Evolutionary conservation across 2,113 vertebrate species (phyloP), one percentile per base, ranked within the genome.

Genomic region (Anguilla rostrata): DNA sequence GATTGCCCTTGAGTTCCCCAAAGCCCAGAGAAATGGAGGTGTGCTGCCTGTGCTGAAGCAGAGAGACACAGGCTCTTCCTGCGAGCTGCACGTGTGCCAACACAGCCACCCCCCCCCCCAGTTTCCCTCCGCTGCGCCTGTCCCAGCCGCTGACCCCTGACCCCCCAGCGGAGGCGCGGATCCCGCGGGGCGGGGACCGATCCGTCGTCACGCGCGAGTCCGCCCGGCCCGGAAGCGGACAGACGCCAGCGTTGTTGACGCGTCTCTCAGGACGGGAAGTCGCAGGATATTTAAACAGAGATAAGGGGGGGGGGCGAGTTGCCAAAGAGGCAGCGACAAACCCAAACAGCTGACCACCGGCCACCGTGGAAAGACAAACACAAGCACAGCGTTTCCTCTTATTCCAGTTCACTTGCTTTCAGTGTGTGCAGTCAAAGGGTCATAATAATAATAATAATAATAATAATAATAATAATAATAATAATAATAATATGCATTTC

Each of bases 251-350:
- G 91, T 92, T 93, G 92, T 93, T 93, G 92, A 95, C 93, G 94
- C 90, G 92, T 93, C 90, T 93, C 88, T 93, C 90, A 92, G 90
- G 92, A 63, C 66, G 90, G 92, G 92, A 91, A 92, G 93, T 92
- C 93, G 94, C 93, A 92, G 93, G 94, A 94, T 95, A 95, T 94
- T 94, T 95, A 93, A 94, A 94, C 94, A 94, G 91, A 49, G n/a
- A n/a, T 95, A 95, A 95, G 92, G 92, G 34, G 34, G 34, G 34
- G 34, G 34, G 34, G 34, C 0, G 34, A 1, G 94, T 90, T 93
- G 92, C 94, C 93, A 94, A 94, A 92, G 91, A 91, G 93, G 94
- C 92, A 39, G 91, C 91, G 92, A 93, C 92, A 92, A 88, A 90
- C 92, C 92, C 92, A 92, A 92, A 93, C 93, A 94, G 93, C 92